Conservation (phyloP, 2,797 vertebrate species). For the Poeciliopsis presidionis region DNA sequence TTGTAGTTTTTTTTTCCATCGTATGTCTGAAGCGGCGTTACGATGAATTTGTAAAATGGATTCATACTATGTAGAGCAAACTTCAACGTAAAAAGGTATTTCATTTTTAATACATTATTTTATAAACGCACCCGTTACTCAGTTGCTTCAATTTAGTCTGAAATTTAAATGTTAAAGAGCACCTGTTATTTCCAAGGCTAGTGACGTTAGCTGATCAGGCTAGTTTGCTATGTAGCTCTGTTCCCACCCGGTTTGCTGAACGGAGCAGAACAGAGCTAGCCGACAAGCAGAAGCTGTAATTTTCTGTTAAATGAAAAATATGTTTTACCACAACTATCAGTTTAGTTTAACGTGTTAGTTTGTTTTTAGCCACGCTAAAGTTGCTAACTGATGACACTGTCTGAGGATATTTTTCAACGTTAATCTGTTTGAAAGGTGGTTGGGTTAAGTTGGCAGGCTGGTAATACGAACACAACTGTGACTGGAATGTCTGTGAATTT, state of each 20-base stretch:
- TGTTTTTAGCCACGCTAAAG: background rate
- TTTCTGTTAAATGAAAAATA: background rate
- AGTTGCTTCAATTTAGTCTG: background rate
- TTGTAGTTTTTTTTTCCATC: conserved; percentile 40
- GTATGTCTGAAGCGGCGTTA: conserved; percentile 9
- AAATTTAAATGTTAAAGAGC: background rate
- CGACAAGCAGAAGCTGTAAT: background rate
- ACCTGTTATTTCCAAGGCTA: conserved; percentile 31
- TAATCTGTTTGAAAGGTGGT: conserved; percentile 44
- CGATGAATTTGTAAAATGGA: conserved; percentile 62
- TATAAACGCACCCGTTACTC: rapidly evolving
- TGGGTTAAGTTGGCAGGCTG: conserved; percentile 25
- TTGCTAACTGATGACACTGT: background rate
- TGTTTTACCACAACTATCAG: background rate
- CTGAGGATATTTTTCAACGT: conserved; percentile 19
- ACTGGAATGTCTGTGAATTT: conserved; percentile 40
- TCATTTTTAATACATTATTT: rapidly evolving
- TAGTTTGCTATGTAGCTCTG: conserved; percentile 21
- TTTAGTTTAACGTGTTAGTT: background rate
- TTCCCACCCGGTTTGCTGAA: background rate
- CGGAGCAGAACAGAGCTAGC: conserved; percentile 18
- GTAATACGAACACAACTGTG: conserved; percentile 29
- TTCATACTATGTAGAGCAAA: conserved; percentile 51
- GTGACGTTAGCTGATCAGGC: conserved; percentile 40
- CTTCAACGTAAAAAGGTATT: conserved; percentile 58